These are phyloP conservation scores for Ptiloglossa arizonensis DNA, from an alignment of 1,140 invertebrate species.

Conservation along the genomic window DNA sequence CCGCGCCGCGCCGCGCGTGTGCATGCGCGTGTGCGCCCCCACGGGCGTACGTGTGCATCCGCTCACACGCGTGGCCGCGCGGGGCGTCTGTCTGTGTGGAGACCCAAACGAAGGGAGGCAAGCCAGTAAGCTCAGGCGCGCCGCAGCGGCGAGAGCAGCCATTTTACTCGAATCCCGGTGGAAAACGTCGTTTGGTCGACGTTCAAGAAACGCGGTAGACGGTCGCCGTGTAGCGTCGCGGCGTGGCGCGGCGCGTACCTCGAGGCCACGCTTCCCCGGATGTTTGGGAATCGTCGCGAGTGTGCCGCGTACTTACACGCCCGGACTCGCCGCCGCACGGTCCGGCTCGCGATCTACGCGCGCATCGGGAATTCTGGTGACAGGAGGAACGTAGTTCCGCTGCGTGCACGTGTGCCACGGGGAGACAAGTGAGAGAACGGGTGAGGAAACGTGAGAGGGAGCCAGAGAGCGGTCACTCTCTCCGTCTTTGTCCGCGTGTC, in stretches of 20 bases:
- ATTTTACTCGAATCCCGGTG: slow-evolving; percentile 79
- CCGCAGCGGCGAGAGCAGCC: slow-evolving; percentile 81
- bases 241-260: too few species aligned
- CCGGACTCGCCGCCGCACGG: not conserved
- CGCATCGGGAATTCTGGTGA: slow-evolving; percentile 37
- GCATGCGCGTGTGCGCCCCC: slow-evolving; percentile 58
- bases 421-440: slow-evolving; percentile 49
- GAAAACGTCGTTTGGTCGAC: slow-evolving; percentile 52
- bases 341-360: not conserved
- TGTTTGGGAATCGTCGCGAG: not conserved
- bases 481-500: slow-evolving; percentile 21
- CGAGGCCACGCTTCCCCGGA: not conserved
- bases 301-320: slow-evolving; percentile 8
- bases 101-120: slow-evolving; percentile 80
- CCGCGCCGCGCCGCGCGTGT: slow-evolving; percentile 24
- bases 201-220: slow-evolving; percentile 36
- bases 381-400: slow-evolving; percentile 39
- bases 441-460: slow-evolving; percentile 37
- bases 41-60: slow-evolving; percentile 52
- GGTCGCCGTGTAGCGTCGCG: not conserved
- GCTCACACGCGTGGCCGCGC: slow-evolving; percentile 60
- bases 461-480: slow-evolving; percentile 29
- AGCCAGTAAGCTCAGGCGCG: slow-evolving; percentile 81
- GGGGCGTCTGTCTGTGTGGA: slow-evolving; percentile 74
- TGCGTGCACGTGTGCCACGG: slow-evolving; percentile 65